These are phyloP conservation scores for Rhizoglyphus robini DNA, from an alignment of 1,140 invertebrate genomes.

Conservation along the genomic window DNA sequence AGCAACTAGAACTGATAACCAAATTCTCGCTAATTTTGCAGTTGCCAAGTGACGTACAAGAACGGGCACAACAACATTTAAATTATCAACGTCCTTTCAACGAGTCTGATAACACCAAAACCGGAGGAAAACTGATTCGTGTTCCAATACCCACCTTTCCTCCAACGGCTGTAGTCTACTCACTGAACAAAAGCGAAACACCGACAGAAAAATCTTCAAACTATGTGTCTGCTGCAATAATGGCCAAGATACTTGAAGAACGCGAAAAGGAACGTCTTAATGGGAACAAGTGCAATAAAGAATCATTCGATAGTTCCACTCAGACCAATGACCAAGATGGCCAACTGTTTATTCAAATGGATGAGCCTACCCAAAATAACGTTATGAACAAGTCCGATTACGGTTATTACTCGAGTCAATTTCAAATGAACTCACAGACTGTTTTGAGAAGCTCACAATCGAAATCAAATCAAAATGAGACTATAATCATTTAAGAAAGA, in stretches of 20 bases:
- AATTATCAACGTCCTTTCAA: too few species aligned
- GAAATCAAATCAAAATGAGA: background rate
- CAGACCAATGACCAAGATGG: too few species aligned
- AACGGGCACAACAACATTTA: slow-evolving; percentile 50
- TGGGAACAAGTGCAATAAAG: too few species aligned
- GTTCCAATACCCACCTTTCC: slow-evolving; percentile 70
- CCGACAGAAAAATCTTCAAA: slow-evolving; percentile 22
- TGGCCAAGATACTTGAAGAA: slow-evolving; percentile 83
- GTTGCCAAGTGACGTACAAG: slow-evolving; percentile 77
- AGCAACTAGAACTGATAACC: slow-evolving; percentile 16
- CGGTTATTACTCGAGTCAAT: too few species aligned
- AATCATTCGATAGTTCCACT: too few species aligned
- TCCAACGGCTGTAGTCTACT: slow-evolving; percentile 75
- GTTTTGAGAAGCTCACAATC: too few species aligned
- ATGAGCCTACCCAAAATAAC: too few species aligned
- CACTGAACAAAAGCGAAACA: slow-evolving; percentile 44
- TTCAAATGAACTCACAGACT: too few species aligned
- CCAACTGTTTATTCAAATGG: too few species aligned
- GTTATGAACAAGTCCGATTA: too few species aligned
- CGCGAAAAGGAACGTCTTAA: slow-evolving; percentile 46
- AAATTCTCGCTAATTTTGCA: slow-evolving; percentile 36
- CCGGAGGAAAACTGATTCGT: slow-evolving; percentile 36
- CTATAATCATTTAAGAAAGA: background rate
- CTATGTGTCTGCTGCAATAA: slow-evolving; percentile 74
- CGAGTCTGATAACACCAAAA: slow-evolving; percentile 34